These are phyloP conservation scores for Asobara japonica DNA, from an alignment of 1,140 invertebrate genomes.

Conservation along the genomic window DNA sequence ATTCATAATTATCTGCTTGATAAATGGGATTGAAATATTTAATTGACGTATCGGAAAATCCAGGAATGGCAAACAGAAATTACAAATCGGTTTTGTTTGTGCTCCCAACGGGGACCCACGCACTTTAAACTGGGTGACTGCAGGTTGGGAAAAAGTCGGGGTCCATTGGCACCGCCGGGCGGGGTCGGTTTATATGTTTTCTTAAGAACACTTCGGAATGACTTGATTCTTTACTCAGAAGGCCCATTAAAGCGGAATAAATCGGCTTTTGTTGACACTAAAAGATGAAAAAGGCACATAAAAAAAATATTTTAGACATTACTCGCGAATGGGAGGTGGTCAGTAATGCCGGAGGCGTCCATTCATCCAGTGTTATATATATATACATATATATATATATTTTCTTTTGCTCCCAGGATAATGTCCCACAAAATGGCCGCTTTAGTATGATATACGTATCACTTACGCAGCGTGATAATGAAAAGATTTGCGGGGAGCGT, in stretches of 20 bases:
- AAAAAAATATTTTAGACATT: neutral
- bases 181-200: too few species aligned
- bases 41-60: too few species aligned
- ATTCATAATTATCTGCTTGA: too few species aligned
- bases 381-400: neutral
- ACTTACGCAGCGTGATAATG: constrained; percentile 64
- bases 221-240: too few species aligned
- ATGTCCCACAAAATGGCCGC: constrained; percentile 59
- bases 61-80: too few species aligned
- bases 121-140: too few species aligned
- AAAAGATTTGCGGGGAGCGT: constrained; percentile 64
- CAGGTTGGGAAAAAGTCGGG: too few species aligned
- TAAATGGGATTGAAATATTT: too few species aligned
- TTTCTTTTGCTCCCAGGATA: constrained; percentile 46
- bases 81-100: too few species aligned
- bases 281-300: neutral
- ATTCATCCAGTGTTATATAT: neutral
- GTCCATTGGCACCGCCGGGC: too few species aligned
- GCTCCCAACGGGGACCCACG: too few species aligned
- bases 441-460: constrained; percentile 66
- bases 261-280: neutral
- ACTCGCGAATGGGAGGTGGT: neutral
- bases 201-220: too few species aligned
- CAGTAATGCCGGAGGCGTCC: neutral
- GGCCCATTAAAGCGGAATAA: neutral